Evolutionary conservation across 2,113 vertebrate species (phyloP), one percentile per base, ranked within the genome.

Genomic region (Beaufortia kweichowensis): DNA sequence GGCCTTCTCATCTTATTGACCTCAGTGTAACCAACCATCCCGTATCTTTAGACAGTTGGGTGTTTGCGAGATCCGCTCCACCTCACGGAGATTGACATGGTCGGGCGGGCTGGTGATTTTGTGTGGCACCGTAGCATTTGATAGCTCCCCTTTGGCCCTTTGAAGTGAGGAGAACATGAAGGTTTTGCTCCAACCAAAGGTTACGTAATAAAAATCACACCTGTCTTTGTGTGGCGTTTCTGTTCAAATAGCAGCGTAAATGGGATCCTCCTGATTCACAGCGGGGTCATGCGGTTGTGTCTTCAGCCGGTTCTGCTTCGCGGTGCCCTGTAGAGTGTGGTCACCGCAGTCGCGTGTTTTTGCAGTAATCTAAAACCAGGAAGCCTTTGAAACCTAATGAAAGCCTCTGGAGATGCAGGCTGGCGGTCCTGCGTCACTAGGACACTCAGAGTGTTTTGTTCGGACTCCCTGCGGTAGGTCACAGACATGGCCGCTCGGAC

Each of bases 301-400:
- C 64, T 70, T 70, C 75, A 60, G 62, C 71, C 75, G 57, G 70
- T 31, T 19, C 19, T 14, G 83, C 84, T 85, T 77, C 84, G 76
- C 74, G 76, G 76, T 84, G 76, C 85, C 83, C 81, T 74, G 39
- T 50, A 66, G 66, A 90, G 86, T 85, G 84, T 83, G 84, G 65
- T 80, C 86, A 87, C 87, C 86, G 87, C 86, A 87, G 87, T 62
- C 80, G 43, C 2, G 62, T 91, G 88, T 91, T 91, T 91, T 86
- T 83, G 76, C 85, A 87, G 90, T 91, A 92, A 92, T 79, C 75
- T 87, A 90, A 91, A 91, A 91, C 90, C 90, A 90, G 90, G 89
- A 92, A 90, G 87, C 86, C 90, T 91, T 92, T 91, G 91, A 91
- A 92, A 91, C 82, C 50, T 78, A 88, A 89, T 87, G 82, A 90